These are phyloP conservation scores for Pangasianodon gigas DNA, from an alignment of 2,113 vertebrate genomes.

Conservation along the genomic window DNA sequence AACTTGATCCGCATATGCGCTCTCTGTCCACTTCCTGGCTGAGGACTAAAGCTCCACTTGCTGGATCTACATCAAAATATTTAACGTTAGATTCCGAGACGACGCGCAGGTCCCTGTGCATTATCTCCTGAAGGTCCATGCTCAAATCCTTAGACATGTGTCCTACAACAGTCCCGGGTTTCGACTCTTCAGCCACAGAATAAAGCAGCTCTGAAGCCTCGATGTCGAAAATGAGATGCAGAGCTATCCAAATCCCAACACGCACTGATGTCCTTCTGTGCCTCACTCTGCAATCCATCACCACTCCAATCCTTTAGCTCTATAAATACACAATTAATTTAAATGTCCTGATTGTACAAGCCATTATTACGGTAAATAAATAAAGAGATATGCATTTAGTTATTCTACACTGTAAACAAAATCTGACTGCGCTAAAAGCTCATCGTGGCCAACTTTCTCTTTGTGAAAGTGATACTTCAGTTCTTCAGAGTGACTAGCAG, in stretches of 20 bases:
- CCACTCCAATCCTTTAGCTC: not conserved
- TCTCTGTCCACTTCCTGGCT: constrained; percentile 61
- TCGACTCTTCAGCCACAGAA: constrained; percentile 61
- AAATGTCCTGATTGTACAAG: not conserved
- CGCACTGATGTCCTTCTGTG: not conserved
- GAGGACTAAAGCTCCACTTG: constrained; percentile 58
- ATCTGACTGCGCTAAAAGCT: not conserved
- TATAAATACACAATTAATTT: not conserved
- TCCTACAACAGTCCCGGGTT: constrained; percentile 56
- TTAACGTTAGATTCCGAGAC: constrained; percentile 57
- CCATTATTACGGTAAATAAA: not conserved
- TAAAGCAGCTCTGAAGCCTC: constrained; percentile 54
- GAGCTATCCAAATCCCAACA: constrained; percentile 34
- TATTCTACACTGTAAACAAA: not conserved
- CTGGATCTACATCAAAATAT: constrained; percentile 54
- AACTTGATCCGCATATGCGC: constrained; percentile 44
- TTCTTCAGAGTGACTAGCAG: not conserved
- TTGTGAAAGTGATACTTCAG: not conserved
- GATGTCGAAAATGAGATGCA: not conserved
- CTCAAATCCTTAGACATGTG: constrained; percentile 60
- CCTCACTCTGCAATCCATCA: constrained; percentile 25
- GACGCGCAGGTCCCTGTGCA: constrained; percentile 52
- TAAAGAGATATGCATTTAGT: too few relatives aligned
- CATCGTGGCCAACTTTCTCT: constrained; percentile 5
- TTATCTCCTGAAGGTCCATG: constrained; percentile 46